Evolutionary conservation across 2,113 vertebrate species (phyloP), one percentile per base, ranked within the genome.

Genomic region (Epinephelus cyanopodus): DNA sequence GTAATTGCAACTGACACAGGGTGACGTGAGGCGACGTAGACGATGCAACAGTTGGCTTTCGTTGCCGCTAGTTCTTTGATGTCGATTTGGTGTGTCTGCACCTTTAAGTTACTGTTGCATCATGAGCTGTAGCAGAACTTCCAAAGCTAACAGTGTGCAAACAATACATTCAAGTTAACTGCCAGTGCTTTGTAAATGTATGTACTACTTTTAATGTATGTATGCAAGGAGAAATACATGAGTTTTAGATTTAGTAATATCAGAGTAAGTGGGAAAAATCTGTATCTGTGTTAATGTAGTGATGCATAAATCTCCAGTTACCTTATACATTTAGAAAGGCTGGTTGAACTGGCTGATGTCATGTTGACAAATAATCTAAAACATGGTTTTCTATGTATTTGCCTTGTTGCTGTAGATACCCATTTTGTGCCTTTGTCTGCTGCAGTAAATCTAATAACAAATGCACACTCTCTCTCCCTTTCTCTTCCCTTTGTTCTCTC

Each of bases 401-500:
- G 23, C 52, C 8, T 33, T 27, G 27, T 29, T 68, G 33, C n/a
- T 19, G 27, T 17, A 47, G 3, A 48, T 45, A 6, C 37, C 19
- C 19, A 21, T 52, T 37, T 17, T 73, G 39, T 19, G 45, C 64
- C 6, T 74, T 66, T 60, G 9, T 33, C 25, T 18, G 17, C 48
- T 42, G 15, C 45, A 47, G 33, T 58, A 79, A 72, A 76, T 7
- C 14, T 58, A 47, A 27, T 58, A 69, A 65, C 21, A 53, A 23
- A n/a, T 6, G 0, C 13, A 3, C 45, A 13, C 14, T 50, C 21
- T 61, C 12, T 37, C 13, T 2, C 9, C 17, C 47, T 45, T 2
- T 61, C 39, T 47, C 23, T 42, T 19, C 25, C 14, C 2, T 56
- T 70, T 71, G 47, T 77, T 74, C 47, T 72, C 21, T 70, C 61